Evolutionary conservation across 1,140 invertebrate species (phyloP), one percentile per base, ranked within the genome.

Genomic region (Acyrthosiphon pisum): DNA sequence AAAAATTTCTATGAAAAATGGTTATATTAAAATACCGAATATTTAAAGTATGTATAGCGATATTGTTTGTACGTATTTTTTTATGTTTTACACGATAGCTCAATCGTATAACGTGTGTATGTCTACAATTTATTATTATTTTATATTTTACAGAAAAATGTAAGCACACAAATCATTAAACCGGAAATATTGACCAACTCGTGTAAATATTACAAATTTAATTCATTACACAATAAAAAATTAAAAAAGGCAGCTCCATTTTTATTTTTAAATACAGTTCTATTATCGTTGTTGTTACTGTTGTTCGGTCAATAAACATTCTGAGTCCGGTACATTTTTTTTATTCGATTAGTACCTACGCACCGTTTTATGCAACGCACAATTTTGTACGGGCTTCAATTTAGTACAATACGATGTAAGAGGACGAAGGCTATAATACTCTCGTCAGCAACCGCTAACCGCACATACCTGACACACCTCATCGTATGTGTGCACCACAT

Each of bases 271-370:
- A 50, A 50, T n/a, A 46, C 46, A 88, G 30, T 37, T 88, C n/a
- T 50, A 53, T 37, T 53, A 37, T 89, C 35, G 6, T 48, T 48
- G 84, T 48, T n/a, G 14, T 48, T 48, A 30, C 30, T n/a, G 14
- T 87, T 48, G 84, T 48, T n/a, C 48, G 20, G n/a, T 53, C 48
- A 20, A 60, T 60, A 90, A 22, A 20, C 56, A 90, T 90, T 90
- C 37, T 37, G 18, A 90, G 37, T 26, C 44, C 6, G 37, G 11
- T 37, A 44, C 11, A 18, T 60, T 90, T 90, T 90, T 90, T 90
- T 90, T 20, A 60, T 90, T 56, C 89, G 53, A 68, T 90, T 90
- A 56, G 50, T 60, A 30, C 89, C 89, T 44, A 60, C 89, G 53
- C 89, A 30, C 35, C 26, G 35, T 37, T 90, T 56, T 60, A 26